Percentiles rank a stretch among this genome's conserved stretches.
phyloP scores from a whole-genome alignment of 2,113 vertebrate species.

The Arizona elegans region DNA sequence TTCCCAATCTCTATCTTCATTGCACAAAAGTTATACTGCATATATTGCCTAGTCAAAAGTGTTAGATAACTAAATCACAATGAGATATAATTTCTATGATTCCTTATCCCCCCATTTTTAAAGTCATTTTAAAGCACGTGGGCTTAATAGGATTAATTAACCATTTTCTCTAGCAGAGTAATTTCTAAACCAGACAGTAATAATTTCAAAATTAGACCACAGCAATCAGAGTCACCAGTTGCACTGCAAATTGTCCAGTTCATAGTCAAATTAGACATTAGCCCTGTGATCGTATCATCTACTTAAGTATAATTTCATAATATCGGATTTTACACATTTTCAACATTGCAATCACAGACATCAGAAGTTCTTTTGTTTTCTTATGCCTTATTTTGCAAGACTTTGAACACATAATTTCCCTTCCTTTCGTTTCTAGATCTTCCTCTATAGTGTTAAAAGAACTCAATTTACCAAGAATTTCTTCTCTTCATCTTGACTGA shows the following conservation, averaged over 20 bases:
- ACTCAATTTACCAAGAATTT: neutral
- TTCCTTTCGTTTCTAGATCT: neutral
- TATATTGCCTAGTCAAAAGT: neutral
- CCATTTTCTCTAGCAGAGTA: neutral
- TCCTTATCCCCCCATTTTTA: neutral
- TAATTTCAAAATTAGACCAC: neutral
- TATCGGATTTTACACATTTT: neutral
- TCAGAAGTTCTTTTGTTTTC: neutral
- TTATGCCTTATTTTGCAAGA: slow-evolving; percentile 2
- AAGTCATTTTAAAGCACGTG: neutral
- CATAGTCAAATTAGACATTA: neutral
- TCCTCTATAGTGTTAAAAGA: neutral
- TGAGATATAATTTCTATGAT: neutral
- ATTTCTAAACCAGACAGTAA: neutral
- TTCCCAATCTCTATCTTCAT: slow-evolving; percentile 17
- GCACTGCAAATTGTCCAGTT: neutral
- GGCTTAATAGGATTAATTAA: neutral
- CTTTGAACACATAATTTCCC: neutral
- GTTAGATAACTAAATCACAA: neutral
- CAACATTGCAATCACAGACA: neutral
- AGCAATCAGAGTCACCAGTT: neutral
- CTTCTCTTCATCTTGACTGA: neutral
- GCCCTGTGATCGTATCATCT: neutral
- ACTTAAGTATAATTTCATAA: neutral
- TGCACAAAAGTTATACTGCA: neutral